Conservation (phyloP, 2,113 vertebrate genomes). For the Chloroceryle aenea region DNA sequence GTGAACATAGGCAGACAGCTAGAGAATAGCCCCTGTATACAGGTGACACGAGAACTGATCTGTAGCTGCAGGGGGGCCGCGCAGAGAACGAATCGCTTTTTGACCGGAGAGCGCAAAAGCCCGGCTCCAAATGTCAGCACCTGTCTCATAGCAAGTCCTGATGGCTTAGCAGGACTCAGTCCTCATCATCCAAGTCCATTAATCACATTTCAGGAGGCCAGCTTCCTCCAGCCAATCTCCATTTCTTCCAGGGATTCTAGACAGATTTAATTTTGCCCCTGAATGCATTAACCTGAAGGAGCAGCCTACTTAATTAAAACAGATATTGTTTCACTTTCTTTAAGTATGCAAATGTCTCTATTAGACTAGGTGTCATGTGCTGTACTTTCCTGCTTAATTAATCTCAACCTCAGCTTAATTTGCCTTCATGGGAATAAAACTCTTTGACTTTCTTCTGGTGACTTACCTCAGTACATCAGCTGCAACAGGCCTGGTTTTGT, state of each 20-base stretch:
- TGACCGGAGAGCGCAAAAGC: neutral
- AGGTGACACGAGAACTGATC: neutral
- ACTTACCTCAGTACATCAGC: neutral
- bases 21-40: neutral
- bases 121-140: neutral
- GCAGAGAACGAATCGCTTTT: accelerated
- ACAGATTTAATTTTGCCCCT: conserved; percentile 54
- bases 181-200: conserved; percentile 8
- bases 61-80: neutral
- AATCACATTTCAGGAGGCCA: conserved; percentile 44
- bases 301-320: conserved; percentile 64
- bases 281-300: conserved; percentile 66
- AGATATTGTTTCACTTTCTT: conserved; percentile 64
- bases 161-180: neutral
- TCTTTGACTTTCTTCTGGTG: neutral
- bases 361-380: conserved; percentile 41
- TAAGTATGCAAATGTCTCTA: conserved; percentile 66
- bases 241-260: conserved; percentile 40
- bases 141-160: neutral
- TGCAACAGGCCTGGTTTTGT: neutral
- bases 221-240: conserved; percentile 27
- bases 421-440: neutral
- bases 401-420: conserved; percentile 33
- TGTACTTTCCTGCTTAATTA: conserved; percentile 44
- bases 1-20: neutral